phyloP scores from a whole-genome alignment of 2,113 vertebrate genomes.

The Amphiprion percula region DNA sequence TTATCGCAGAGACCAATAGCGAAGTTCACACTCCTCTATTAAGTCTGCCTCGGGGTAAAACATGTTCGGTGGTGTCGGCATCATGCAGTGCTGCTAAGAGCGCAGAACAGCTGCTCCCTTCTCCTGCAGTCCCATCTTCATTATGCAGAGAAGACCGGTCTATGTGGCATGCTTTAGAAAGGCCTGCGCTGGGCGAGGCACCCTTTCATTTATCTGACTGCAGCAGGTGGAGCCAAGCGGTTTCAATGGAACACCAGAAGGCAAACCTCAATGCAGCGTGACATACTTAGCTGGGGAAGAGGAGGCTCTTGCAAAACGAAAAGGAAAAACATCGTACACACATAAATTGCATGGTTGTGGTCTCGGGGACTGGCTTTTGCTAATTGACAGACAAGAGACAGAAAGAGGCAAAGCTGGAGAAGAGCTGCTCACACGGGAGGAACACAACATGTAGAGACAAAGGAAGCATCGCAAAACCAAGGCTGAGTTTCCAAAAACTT shows the following conservation, averaged over 20 bases:
- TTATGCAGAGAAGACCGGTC: conserved; percentile 23
- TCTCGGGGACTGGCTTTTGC: conserved; percentile 61
- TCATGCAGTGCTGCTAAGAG: conserved; percentile 42
- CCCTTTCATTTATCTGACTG: conserved; percentile 61
- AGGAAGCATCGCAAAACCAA: conserved; percentile 32
- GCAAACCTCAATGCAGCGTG: conserved; percentile 61
- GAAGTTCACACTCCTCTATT: conserved; percentile 28
- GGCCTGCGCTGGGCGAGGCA: conserved; percentile 31
- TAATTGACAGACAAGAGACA: conserved; percentile 68
- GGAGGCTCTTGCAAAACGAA: conserved; percentile 77
- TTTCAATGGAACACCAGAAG: conserved; percentile 59
- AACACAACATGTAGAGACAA: conserved; percentile 23
- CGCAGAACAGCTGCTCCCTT: conserved; percentile 30
- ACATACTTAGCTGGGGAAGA: conserved; percentile 78
- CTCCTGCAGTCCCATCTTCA: conserved; percentile 15
- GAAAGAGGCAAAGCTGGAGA: conserved; percentile 49
- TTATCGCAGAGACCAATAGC: conserved; percentile 27
- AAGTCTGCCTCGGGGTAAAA: conserved; percentile 31
- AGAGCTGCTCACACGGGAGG: conserved; percentile 37
- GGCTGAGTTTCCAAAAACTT: conserved; percentile 46
- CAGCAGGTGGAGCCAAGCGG: conserved; percentile 73
- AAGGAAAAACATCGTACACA: conserved; percentile 74
- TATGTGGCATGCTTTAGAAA: conserved; percentile 36
- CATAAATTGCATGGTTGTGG: conserved; percentile 73
- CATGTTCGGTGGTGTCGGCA: not conserved